Base-by-base conservation (phyloP, 2,888 invertebrate species). In the Elmis aenea region DNA sequence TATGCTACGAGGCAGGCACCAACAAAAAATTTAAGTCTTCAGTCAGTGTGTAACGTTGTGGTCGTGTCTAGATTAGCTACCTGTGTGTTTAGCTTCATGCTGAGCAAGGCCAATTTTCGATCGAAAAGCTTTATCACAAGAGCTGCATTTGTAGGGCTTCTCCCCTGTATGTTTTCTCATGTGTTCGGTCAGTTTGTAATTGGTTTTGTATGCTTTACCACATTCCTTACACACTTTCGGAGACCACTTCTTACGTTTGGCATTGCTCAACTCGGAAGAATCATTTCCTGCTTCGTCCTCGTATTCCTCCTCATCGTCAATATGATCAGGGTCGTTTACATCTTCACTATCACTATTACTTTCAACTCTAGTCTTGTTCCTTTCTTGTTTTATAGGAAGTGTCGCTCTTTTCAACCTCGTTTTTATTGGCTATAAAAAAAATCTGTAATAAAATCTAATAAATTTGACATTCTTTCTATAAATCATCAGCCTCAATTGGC, bases 101-200 rank as follows among this genome's bases (percentile, higher is more conserved):
- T 77, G 76, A 0, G 74, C 73, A 10, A 77, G 58, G 5, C 77
- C 77, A 45, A 74, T 76, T 61, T 76, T 77, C 13, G 76, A 77
- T 23, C 76, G 66, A 52, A 78, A 78, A 3, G 73, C 70, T 53
- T 77, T 77, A 2, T 73, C 72, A 51, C 78, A 78, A 2, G 69
- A 65, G 2, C 57, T 55, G 54, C 78, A 78, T 39, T 75, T 72
- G 50, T 70, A 77, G 1, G 76, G 76, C 51, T 75, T 75, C 47
- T 77, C 77, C 0, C 76, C 76, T 0, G 76, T 76, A 45, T 77
- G 77, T 43, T 73, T 75, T 10, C 76, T 59, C 76, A 76, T 73
- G 50, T 77, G 76, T 48, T 75, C 74, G 15, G 69, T 62, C n/a
- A 77, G 51, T 55, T 77, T 77, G 48, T 77, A 77, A 58, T 77